Conservation (phyloP, 2,888 invertebrate genomes). For the Pteria penguin region DNA sequence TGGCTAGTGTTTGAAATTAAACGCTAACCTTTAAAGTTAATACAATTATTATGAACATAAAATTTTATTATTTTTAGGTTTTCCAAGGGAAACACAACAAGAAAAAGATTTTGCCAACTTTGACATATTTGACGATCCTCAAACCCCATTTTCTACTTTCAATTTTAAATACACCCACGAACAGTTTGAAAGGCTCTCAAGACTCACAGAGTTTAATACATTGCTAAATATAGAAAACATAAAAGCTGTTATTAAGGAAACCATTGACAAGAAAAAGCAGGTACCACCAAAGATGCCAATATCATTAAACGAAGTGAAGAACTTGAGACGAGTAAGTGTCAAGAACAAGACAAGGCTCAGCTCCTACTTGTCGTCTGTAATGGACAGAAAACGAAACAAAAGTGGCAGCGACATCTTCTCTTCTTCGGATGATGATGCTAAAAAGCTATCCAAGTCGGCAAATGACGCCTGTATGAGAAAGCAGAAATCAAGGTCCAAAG, state of each 20-base stretch:
- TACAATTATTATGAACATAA: too few relatives aligned
- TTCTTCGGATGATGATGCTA: neutral
- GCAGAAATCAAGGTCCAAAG: neutral
- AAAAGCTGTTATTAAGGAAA: conserved; percentile 72
- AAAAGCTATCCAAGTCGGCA: conserved; percentile 10
- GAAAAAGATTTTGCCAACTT: conserved; percentile 80
- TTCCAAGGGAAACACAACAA: conserved; percentile 77
- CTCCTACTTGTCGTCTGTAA: conserved; percentile 49
- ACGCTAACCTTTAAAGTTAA: too few relatives aligned
- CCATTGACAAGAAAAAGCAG: conserved; percentile 65
- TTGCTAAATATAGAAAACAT: conserved; percentile 77
- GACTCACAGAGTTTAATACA: conserved; percentile 81
- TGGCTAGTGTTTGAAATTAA: too few relatives aligned
- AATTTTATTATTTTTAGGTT: conserved; percentile 70
- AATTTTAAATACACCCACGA: conserved; percentile 80
- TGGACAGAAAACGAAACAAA: conserved; percentile 24
- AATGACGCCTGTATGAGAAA: conserved; percentile 6
- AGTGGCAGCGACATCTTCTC: conserved; percentile 15
- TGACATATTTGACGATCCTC: conserved; percentile 80
- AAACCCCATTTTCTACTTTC: conserved; percentile 80
- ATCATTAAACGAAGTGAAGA: conserved; percentile 58
- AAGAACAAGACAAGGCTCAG: conserved; percentile 59
- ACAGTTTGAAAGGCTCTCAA: conserved; percentile 79
- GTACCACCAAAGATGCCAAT: conserved; percentile 59
- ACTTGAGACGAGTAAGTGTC: conserved; percentile 58